These are phyloP conservation scores for Poeciliopsis retropinna DNA, from an alignment of 2,113 vertebrate species.

Conservation along the genomic window DNA sequence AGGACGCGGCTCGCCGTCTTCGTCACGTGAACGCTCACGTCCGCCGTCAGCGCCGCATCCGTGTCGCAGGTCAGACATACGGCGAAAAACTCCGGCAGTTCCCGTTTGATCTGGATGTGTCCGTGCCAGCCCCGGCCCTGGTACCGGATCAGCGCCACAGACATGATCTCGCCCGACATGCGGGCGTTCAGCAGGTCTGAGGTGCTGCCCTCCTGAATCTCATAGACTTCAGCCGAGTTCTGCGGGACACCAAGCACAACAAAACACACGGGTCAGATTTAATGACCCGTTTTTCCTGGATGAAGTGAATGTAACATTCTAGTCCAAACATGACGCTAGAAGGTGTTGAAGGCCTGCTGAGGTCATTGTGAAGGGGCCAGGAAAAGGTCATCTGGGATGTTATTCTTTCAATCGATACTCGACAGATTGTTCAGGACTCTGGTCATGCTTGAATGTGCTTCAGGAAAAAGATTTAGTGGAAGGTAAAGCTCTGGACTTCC, in stretches of 20 bases:
- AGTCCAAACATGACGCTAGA: no score
- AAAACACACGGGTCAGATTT: no score
- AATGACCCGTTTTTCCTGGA: no score
- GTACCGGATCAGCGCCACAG: slow-evolving; percentile 87
- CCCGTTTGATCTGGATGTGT: slow-evolving; percentile 79
- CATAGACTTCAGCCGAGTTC: slow-evolving; percentile 85
- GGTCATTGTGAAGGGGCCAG: no score
- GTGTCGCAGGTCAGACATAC: slow-evolving; percentile 83
- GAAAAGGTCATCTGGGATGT: no score
- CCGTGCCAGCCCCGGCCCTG: slow-evolving; percentile 92
- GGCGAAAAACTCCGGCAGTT: slow-evolving; percentile 85
- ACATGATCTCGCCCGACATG: slow-evolving; percentile 87
- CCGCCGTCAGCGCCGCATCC: slow-evolving; percentile 68
- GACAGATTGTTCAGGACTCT: no score
- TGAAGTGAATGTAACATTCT: no score
- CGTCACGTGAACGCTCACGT: slow-evolving; percentile 83
- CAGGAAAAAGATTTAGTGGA: no score
- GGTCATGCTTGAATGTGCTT: no score
- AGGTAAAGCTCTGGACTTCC: no score
- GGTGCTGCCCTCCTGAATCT: slow-evolving; percentile 85
- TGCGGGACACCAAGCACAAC: slow-evolving; percentile 42
- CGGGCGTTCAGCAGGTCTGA: slow-evolving; percentile 88
- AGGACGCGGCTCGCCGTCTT: slow-evolving; percentile 71
- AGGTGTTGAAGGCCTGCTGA: no score
- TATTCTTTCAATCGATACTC: no score